Percentiles rank a stretch among this genome's conserved stretches.
These are phyloP conservation scores for Drosophila eugracilis DNA, from an alignment of 1,140 invertebrate genomes.

Conservation along the genomic window DNA sequence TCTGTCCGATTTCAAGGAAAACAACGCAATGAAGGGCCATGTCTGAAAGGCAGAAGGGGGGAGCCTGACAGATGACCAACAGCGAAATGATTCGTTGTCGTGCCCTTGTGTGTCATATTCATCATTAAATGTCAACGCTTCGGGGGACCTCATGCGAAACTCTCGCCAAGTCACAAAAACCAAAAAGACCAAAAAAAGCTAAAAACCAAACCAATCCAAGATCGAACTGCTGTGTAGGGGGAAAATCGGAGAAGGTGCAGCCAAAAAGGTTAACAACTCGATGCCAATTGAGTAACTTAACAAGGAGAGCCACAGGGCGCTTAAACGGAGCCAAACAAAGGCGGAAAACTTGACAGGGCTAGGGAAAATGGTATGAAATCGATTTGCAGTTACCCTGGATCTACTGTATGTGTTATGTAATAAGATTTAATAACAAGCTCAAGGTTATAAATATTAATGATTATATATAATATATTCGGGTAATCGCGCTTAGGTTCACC, in stretches of 20 bases:
- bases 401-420: too few relatives aligned
- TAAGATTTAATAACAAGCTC: too few relatives aligned
- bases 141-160: slow-evolving; percentile 69
- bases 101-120: slow-evolving; percentile 84
- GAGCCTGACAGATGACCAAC: slow-evolving; percentile 48
- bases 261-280: slow-evolving; percentile 78
- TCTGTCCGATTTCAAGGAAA: slow-evolving; percentile 51
- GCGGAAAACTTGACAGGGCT: slow-evolving; percentile 31
- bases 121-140: slow-evolving; percentile 84
- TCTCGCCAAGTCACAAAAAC: slow-evolving; percentile 20
- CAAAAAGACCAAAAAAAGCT: slow-evolving; percentile 22
- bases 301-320: slow-evolving; percentile 55
- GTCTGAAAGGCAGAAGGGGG: slow-evolving; percentile 5
- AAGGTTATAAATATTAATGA: too few relatives aligned
- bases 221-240: slow-evolving; percentile 20
- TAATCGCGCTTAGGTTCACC: background rate
- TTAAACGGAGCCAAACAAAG: slow-evolving; percentile 28
- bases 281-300: slow-evolving; percentile 75
- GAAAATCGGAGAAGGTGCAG: slow-evolving; percentile 49
- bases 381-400: slow-evolving; percentile 7
- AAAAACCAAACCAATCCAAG: slow-evolving; percentile 26
- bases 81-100: slow-evolving; percentile 63
- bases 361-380: background rate
- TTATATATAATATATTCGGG: too few relatives aligned
- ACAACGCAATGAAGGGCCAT: slow-evolving; percentile 23